Evolutionary conservation across 2,888 invertebrate genomes (phyloP).

Genomic region (Papilio gigon): DNA sequence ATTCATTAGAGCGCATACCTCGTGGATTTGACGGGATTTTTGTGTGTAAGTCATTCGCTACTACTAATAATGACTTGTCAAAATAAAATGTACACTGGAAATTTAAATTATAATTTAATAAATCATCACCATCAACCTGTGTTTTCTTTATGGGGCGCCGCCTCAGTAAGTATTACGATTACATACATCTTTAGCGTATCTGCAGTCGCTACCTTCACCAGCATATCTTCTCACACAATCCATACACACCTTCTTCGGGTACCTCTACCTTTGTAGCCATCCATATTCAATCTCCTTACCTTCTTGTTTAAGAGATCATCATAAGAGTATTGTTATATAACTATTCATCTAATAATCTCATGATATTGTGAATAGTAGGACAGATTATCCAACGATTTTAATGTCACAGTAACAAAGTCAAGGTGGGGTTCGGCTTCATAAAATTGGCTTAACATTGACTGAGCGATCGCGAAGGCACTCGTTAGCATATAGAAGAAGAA

Average conservation of each 20-base stretch:
- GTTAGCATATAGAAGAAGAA: neutral
- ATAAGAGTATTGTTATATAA: too few relatives aligned
- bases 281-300: too few relatives aligned
- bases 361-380: neutral
- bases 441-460: slow-evolving; percentile 32
- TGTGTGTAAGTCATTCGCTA: neutral
- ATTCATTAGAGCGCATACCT: neutral
- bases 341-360: neutral
- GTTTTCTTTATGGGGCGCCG: too few relatives aligned
- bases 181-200: too few relatives aligned
- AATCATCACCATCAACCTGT: too few relatives aligned
- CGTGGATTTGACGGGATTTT: neutral
- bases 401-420: slow-evolving; percentile 7
- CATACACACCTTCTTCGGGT: too few relatives aligned
- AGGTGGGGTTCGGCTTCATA: slow-evolving; percentile 3
- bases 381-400: neutral
- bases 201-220: too few relatives aligned
- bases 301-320: too few relatives aligned
- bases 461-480: neutral
- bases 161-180: too few relatives aligned
- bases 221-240: too few relatives aligned
- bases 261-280: too few relatives aligned
- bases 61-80: neutral
- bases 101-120: too few relatives aligned
- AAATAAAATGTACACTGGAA: neutral